Conservation (phyloP, 2,888 invertebrate species). For the Plebejus argus region DNA sequence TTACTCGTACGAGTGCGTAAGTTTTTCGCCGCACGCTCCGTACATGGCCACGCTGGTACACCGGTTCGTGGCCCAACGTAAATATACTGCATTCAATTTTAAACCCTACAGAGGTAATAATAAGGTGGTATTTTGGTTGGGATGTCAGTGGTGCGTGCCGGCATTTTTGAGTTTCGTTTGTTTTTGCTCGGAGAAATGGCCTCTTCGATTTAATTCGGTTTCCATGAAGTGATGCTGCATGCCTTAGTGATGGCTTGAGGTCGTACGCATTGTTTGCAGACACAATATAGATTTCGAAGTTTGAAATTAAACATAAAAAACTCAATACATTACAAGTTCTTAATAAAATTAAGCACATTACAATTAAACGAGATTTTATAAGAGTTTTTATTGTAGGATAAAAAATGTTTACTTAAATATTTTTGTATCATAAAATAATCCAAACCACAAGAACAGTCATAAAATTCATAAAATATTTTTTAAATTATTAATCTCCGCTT, state of each 20-base stretch:
- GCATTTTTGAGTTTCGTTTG: conserved; percentile 12
- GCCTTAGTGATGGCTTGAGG: background rate
- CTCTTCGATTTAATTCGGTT: background rate
- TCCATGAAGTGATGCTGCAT: conserved; percentile 1
- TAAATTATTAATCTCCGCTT: no score
- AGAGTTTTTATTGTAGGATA: no score
- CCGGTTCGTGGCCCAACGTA: conserved; percentile 16
- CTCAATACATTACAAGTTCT: background rate
- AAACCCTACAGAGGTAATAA: no score
- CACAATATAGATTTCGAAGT: background rate
- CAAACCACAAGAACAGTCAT: no score
- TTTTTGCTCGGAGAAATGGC: conserved; percentile 9
- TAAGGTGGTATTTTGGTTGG: background rate
- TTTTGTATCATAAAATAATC: no score
- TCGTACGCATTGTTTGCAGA: background rate
- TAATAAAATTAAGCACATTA: background rate
- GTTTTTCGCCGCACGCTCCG: conserved; percentile 4
- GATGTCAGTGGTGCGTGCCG: background rate
- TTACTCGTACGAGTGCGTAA: conserved; percentile 15
- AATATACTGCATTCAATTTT: background rate
- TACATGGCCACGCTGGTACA: conserved; percentile 9
- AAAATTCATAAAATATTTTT: no score
- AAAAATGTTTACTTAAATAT: no score
- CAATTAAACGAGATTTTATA: no score
- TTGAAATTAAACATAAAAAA: background rate